phyloP scores from a whole-genome alignment of 2,797 vertebrate genomes.

The Borostomias antarcticus region DNA sequence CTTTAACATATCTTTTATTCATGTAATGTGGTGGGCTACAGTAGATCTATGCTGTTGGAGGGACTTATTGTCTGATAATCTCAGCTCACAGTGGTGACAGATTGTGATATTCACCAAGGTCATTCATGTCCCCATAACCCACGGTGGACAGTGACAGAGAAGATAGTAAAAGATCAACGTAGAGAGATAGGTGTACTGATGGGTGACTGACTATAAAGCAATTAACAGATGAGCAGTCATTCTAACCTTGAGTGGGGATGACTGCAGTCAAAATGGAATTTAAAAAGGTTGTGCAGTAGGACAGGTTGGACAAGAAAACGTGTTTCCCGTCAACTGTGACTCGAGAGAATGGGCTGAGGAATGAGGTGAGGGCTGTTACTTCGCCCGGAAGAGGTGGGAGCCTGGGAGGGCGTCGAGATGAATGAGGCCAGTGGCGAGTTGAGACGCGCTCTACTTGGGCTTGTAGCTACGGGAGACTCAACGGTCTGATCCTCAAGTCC shows the following conservation, averaged over 20 bases:
- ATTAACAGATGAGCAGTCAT: too few species aligned
- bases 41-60: background rate
- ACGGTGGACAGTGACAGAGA: too few species aligned
- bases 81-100: too few species aligned
- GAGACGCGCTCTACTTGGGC: background rate
- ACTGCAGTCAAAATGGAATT: background rate
- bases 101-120: too few species aligned
- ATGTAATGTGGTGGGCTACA: background rate
- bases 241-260: too few species aligned
- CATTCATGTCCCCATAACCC: too few species aligned
- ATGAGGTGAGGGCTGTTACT: slow-evolving; percentile 42
- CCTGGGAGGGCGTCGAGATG: slow-evolving; percentile 54
- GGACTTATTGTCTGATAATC: background rate
- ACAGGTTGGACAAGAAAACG: slow-evolving; percentile 41
- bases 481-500: background rate
- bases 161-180: too few species aligned
- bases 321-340: background rate
- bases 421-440: background rate
- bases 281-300: slow-evolving; percentile 13
- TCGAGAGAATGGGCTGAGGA: slow-evolving; percentile 1
- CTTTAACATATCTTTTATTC: background rate
- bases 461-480: slow-evolving; percentile 43
- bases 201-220: too few species aligned
- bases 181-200: too few species aligned
- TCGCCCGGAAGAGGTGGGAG: slow-evolving; percentile 63